Percentiles rank a stretch among this genome's conserved stretches.
Conservation (phyloP, 2,888 invertebrate genomes). For the Papilio demoleus region DNA sequence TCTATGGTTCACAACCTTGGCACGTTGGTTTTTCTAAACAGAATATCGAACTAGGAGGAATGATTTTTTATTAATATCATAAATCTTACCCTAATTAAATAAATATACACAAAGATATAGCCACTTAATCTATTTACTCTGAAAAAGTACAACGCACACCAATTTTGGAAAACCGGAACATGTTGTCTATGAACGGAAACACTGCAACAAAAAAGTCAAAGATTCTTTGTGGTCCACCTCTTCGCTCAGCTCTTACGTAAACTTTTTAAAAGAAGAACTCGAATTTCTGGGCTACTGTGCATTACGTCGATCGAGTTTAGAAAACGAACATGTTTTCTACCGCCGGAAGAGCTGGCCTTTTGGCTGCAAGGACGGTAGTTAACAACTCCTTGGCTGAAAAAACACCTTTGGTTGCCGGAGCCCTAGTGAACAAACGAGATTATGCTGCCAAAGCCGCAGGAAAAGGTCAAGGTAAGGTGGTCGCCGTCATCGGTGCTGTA, state of each 20-base stretch:
- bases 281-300: constrained; percentile 58
- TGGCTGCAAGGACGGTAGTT: constrained; percentile 78
- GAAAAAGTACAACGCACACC: background rate
- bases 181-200: constrained; percentile 41
- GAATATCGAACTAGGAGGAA: background rate
- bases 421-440: constrained; percentile 72
- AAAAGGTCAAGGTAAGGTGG: constrained; percentile 86
- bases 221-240: constrained; percentile 42
- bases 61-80: no score
- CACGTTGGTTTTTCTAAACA: background rate
- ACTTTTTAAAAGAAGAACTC: constrained; percentile 69
- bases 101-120: no score
- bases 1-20: no score
- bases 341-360: constrained; percentile 78
- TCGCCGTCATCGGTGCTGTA: constrained; percentile 98
- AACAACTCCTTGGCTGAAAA: constrained; percentile 81
- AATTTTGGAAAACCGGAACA: constrained; percentile 7
- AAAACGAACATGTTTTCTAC: constrained; percentile 78
- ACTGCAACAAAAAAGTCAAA: constrained; percentile 29
- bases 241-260: constrained; percentile 52
- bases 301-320: constrained; percentile 59
- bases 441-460: constrained; percentile 71
- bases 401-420: constrained; percentile 75
- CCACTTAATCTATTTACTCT: background rate
- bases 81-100: no score